These are phyloP conservation scores for Phenacoccus solenopsis DNA, from an alignment of 1,140 invertebrate species.

Conservation along the genomic window DNA sequence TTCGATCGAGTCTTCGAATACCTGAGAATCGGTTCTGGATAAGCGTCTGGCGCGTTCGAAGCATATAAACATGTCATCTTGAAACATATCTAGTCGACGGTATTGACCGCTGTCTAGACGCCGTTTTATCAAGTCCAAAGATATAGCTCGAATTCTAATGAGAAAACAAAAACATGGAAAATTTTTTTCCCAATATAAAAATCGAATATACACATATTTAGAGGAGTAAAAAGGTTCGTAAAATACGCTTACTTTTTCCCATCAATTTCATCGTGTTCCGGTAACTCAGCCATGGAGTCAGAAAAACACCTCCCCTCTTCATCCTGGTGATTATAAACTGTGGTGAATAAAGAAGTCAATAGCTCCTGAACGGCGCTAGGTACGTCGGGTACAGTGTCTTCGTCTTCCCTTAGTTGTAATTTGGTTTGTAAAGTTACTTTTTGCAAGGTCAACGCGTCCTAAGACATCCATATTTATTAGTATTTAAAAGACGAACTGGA, in stretches of 20 bases:
- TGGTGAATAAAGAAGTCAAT: conserved; percentile 80
- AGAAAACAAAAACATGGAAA: conserved; percentile 26
- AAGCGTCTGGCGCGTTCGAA: conserved; percentile 77
- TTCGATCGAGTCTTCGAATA: conserved; percentile 90
- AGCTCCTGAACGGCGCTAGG: conserved; percentile 78
- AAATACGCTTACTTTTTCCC: conserved; percentile 43
- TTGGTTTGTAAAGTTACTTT: conserved; percentile 87
- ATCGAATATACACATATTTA: conserved; percentile 17
- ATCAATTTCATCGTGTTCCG: conserved; percentile 70
- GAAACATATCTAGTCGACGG: conserved; percentile 83
- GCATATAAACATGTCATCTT: conserved; percentile 91
- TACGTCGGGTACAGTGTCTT: conserved; percentile 79
- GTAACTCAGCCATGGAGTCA: conserved; percentile 88
- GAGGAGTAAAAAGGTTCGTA: background rate
- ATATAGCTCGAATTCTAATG: conserved; percentile 62
- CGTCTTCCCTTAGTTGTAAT: conserved; percentile 69
- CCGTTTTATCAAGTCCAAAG: conserved; percentile 72
- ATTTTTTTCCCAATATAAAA: background rate
- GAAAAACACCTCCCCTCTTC: conserved; percentile 91
- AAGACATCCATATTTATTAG: conserved; percentile 16
- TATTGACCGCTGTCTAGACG: conserved; percentile 77
- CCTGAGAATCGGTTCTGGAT: conserved; percentile 80
- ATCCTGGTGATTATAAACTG: conserved; percentile 90
- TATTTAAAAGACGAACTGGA: background rate
- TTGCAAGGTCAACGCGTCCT: conserved; percentile 87